Evolutionary conservation across 2,113 vertebrate genomes (phyloP).

Genomic region (Thomomys bottae): DNA sequence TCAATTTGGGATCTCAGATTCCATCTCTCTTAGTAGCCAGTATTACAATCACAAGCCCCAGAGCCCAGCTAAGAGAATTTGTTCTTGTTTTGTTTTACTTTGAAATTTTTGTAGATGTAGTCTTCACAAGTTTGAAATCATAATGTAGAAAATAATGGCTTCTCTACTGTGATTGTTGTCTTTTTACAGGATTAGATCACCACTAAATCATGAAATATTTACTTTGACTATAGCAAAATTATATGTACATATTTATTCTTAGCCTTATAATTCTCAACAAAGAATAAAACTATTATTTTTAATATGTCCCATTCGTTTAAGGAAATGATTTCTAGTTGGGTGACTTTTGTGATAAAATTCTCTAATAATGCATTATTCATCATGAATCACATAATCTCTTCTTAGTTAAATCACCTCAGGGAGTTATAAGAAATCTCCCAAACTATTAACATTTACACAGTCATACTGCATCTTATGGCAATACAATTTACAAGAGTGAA

Average conservation of each 20-base stretch:
- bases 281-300: slow-evolving; percentile 41
- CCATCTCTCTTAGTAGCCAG: too few relatives aligned
- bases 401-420: slow-evolving; percentile 39
- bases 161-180: not conserved
- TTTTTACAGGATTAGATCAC: not conserved
- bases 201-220: not conserved
- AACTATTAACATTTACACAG: slow-evolving; percentile 33
- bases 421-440: slow-evolving; percentile 18
- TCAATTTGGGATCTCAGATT: too few relatives aligned
- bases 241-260: not conserved
- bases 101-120: not conserved
- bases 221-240: not conserved
- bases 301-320: slow-evolving; percentile 25
- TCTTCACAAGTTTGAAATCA: not conserved
- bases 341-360: slow-evolving; percentile 52
- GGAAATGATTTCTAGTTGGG: slow-evolving; percentile 33
- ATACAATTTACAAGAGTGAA: slow-evolving; percentile 44
- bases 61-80: fast-evolving
- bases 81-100: not conserved
- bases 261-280: not conserved
- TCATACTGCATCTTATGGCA: slow-evolving; percentile 40
- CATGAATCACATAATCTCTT: slow-evolving; percentile 20
- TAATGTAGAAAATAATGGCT: not conserved
- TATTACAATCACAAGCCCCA: too few relatives aligned
- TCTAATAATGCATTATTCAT: slow-evolving; percentile 57